Evolutionary conservation across 2,797 vertebrate species (phyloP).

Genomic region (Poecilia picta): DNA sequence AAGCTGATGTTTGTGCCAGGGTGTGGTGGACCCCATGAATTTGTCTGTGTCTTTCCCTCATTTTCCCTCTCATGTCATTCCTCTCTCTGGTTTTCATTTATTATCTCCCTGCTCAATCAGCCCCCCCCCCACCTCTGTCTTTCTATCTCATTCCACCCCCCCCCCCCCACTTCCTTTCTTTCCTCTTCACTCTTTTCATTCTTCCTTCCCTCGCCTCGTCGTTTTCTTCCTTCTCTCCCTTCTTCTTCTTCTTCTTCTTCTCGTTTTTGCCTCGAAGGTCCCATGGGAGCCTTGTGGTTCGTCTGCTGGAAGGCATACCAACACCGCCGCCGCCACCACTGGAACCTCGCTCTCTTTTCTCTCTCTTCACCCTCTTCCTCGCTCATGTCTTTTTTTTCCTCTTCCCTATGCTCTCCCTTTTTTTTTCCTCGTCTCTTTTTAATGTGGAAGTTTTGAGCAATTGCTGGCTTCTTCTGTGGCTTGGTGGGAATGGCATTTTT

Average conservation of each 20-base stretch:
- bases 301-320: slow-evolving; percentile 81
- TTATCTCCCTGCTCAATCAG: slow-evolving; percentile 51
- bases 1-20: slow-evolving; percentile 69
- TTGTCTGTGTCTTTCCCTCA: slow-evolving; percentile 68
- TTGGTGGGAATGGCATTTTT: slow-evolving; percentile 85
- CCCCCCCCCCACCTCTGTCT: slow-evolving; percentile 18
- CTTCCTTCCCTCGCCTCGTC: no score
- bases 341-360: slow-evolving; percentile 72
- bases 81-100: slow-evolving; percentile 70
- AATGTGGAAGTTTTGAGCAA: slow-evolving; percentile 88
- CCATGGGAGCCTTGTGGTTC: slow-evolving; percentile 78
- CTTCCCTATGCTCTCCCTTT: slow-evolving; percentile 42
- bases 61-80: slow-evolving; percentile 58
- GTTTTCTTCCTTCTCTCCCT: no score
- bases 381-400: slow-evolving; percentile 35
- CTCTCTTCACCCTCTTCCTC: slow-evolving; percentile 59
- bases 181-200: neutral
- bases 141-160: slow-evolving; percentile 18
- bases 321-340: slow-evolving; percentile 79
- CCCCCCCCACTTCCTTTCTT: slow-evolving; percentile 28
- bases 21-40: slow-evolving; percentile 75
- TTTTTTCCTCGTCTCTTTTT: slow-evolving; percentile 73
- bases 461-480: slow-evolving; percentile 83
- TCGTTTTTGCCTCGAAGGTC: slow-evolving; percentile 69
- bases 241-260: slow-evolving; percentile 10